phyloP scores from a whole-genome alignment of 2,113 vertebrate genomes.

The Oreochromis tanganicae region DNA sequence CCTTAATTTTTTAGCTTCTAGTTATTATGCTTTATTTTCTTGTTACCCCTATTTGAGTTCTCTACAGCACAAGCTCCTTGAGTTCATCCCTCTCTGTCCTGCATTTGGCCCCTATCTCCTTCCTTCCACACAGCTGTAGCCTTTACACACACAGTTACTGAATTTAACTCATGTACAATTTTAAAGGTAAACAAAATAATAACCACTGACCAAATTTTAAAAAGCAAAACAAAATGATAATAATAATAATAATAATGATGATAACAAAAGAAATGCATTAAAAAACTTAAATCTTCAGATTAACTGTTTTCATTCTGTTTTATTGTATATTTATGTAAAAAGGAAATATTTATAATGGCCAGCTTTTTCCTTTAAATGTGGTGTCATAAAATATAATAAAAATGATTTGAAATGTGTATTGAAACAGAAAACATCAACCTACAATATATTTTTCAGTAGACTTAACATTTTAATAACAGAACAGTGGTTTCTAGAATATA shows the following conservation, averaged over 20 bases:
- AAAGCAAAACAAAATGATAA: neutral
- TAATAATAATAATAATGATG: neutral
- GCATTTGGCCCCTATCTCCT: neutral
- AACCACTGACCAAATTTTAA: neutral
- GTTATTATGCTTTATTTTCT: neutral
- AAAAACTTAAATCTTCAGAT: neutral
- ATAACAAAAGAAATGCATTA: rapidly evolving
- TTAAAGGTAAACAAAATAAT: neutral
- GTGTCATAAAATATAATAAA: neutral
- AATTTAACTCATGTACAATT: neutral
- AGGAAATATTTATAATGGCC: neutral
- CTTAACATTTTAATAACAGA: neutral
- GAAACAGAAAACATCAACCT: neutral
- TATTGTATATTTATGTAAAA: neutral
- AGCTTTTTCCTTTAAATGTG: neutral
- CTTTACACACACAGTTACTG: neutral
- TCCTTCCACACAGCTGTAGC: neutral
- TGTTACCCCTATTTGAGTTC: no score
- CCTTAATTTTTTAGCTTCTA: neutral
- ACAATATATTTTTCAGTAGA: neutral
- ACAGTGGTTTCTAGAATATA: neutral
- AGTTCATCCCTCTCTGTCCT: neutral
- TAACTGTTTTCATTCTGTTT: neutral
- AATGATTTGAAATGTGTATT: neutral
- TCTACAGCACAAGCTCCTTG: neutral